Evolutionary conservation across 2,888 invertebrate species (phyloP).

Genomic region (Spatulosminthurus flaviceps): DNA sequence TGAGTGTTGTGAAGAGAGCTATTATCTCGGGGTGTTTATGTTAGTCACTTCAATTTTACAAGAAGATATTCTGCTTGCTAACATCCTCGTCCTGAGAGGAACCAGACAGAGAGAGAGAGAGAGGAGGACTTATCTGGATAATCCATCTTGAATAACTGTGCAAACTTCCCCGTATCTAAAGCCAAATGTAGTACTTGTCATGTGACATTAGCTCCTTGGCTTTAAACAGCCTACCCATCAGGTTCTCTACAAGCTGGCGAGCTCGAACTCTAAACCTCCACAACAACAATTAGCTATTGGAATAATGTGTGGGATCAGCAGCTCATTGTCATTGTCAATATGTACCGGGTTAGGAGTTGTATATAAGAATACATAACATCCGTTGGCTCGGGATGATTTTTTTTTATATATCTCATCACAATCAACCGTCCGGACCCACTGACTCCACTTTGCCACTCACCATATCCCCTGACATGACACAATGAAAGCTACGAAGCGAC

Average conservation of each 20-base stretch:
- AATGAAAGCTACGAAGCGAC: conserved; percentile 19
- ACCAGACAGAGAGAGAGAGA: too few relatives aligned
- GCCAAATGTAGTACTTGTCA: conserved; percentile 13
- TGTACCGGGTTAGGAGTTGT: too few relatives aligned
- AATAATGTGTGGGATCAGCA: neutral
- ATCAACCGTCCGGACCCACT: neutral
- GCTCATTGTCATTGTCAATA: too few relatives aligned
- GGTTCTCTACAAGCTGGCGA: too few relatives aligned
- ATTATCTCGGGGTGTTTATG: neutral
- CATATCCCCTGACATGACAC: conserved; percentile 13
- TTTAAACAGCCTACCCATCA: too few relatives aligned
- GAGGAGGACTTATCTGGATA: too few relatives aligned
- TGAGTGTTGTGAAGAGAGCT: neutral
- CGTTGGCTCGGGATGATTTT: too few relatives aligned
- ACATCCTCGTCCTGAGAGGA: neutral
- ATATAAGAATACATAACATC: too few relatives aligned
- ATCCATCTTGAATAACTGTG: too few relatives aligned
- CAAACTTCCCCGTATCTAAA: neutral
- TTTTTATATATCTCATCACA: neutral
- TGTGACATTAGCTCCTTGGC: neutral
- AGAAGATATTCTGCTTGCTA: conserved; percentile 3
- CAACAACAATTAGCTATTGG: conserved; percentile 8
- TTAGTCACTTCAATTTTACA: conserved; percentile 5
- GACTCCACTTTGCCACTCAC: conserved; percentile 7
- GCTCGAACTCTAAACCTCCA: neutral